Evolutionary conservation across 2,888 invertebrate genomes (phyloP), one percentile per base, ranked within the genome.

Genomic region (Ashinkailepas kermadecensis): DNA sequence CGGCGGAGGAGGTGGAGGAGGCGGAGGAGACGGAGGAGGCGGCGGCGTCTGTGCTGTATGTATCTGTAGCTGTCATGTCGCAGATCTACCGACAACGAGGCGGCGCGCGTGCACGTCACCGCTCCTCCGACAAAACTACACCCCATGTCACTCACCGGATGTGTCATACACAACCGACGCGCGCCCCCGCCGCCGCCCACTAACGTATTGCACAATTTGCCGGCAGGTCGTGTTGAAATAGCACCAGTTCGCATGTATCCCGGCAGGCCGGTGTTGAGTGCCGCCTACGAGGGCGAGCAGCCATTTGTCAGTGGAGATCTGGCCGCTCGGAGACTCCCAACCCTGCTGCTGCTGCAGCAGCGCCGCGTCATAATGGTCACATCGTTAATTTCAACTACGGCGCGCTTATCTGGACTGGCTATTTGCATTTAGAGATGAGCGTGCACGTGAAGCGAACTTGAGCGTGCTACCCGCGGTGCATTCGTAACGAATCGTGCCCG

Each of bases 181-280:
- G 39, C 39, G 62, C 62, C 18, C 11, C 62, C 62, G 18, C 15
- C 13, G 15, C 7, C 70, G 70, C 70, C 12, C 70, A 64, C 64
- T 13, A 70, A 70, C 25, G 15, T 39, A 70, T 70, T 70, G 70
- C 70, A 70, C 70, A 70, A 70, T 70, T 70, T 70, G 23, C 23
- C 23, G 39, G 70, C 39, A 39, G 39, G 64, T 39, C 64, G 39
- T 39, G 39, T 15, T 39, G 70, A 70, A 70, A 70, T 70, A 70
- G 70, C 39, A 39, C 39, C 15, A 25, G 70, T 70, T 70, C 39
- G 39, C 70, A 70, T 70, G 70, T 39, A 15, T 23, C 15, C 23
- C 23, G 18, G 11, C 11, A 23, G 15, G 15, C 39, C 70, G 15
- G 70, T 13, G 70, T 39, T 7, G 70, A 23, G 21, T 15, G 25